Percentiles rank a stretch among this genome's conserved stretches.
Conservation (phyloP, 2,797 vertebrate genomes). For the Simalia tracyae region DNA sequence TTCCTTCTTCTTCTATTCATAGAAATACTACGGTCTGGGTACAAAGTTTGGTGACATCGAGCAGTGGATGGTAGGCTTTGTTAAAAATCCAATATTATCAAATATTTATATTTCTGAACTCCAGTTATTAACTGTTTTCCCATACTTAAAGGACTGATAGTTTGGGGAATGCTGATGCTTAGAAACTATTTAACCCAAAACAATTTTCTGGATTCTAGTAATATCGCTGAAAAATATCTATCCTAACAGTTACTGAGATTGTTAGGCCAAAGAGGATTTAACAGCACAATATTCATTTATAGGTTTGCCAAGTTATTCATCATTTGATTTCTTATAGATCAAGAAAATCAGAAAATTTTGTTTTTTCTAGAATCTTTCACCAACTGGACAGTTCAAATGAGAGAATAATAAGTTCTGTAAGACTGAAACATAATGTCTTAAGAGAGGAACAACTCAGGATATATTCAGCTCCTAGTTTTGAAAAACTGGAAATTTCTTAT, state of each 20-base stretch:
- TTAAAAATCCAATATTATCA: constrained; percentile 21
- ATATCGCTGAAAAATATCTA: not conserved
- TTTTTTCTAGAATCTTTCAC: not conserved
- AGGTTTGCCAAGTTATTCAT: not conserved
- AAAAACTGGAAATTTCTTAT: not conserved
- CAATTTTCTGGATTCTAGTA: not conserved
- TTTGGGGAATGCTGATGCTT: not conserved
- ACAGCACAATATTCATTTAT: not conserved
- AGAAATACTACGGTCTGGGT: constrained; percentile 95
- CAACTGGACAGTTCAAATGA: not conserved
- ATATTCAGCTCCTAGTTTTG: not conserved
- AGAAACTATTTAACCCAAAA: not conserved
- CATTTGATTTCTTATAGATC: not conserved
- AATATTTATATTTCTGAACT: not conserved
- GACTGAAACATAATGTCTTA: not conserved
- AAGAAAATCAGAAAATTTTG: not conserved
- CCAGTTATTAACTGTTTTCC: not conserved
- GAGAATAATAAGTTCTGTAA: not conserved
- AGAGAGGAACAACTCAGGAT: not conserved
- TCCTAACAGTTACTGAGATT: not conserved
- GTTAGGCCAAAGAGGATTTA: not conserved
- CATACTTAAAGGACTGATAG: not conserved
- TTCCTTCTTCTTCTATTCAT: constrained; percentile 69
- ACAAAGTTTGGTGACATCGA: constrained; percentile 97
- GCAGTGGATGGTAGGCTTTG: constrained; percentile 93